phyloP scores from a whole-genome alignment of 2,113 vertebrate genomes.

The Malurus melanocephalus region DNA sequence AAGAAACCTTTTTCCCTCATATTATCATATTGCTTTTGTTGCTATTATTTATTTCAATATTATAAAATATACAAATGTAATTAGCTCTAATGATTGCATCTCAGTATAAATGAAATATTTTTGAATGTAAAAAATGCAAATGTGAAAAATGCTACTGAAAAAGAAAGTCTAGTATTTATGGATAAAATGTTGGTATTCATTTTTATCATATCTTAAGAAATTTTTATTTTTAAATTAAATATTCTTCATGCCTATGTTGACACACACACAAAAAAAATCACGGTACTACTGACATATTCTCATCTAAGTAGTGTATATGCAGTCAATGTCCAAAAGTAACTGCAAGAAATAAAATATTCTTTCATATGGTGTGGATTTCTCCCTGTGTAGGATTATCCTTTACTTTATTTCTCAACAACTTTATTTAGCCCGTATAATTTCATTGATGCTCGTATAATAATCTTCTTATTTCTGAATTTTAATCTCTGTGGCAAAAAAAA shows the following conservation, averaged over 20 bases:
- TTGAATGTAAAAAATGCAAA: background rate
- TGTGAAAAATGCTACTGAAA: background rate
- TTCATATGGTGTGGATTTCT: background rate
- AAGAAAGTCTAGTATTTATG: background rate
- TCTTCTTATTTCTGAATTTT: background rate
- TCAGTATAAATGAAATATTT: background rate
- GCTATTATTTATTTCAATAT: background rate
- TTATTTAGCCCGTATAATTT: background rate
- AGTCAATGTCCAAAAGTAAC: background rate
- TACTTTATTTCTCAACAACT: background rate
- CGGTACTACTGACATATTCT: rapidly evolving
- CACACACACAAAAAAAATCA: background rate
- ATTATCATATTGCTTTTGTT: background rate
- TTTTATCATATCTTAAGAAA: background rate
- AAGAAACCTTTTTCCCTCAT: background rate
- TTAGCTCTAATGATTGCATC: background rate
- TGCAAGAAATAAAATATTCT: background rate
- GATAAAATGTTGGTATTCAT: background rate
- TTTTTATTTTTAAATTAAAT: background rate
- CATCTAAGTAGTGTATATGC: background rate
- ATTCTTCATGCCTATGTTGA: background rate
- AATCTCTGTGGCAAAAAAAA: background rate
- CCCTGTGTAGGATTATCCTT: background rate
- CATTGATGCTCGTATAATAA: background rate
- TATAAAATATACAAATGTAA: background rate